A percentile compares a stretch with the other conserved stretches of the same genome.
Conservation (phyloP, 2,797 vertebrate species). For the Eulemur coronatus region DNA sequence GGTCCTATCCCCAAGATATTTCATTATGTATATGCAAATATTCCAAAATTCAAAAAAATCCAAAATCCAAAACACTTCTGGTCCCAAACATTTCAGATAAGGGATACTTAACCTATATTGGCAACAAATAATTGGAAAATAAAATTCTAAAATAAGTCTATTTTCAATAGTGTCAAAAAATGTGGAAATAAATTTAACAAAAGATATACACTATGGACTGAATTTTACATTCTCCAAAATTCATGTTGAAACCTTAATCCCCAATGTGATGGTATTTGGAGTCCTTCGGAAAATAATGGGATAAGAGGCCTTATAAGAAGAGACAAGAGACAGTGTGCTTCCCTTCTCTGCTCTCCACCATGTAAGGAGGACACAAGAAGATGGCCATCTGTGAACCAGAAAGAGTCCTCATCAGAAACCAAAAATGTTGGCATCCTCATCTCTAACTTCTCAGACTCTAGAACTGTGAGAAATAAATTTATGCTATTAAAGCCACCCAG, state of each 20-base stretch:
- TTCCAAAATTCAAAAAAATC: not conserved
- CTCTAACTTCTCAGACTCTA: not conserved
- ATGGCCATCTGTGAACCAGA: not conserved
- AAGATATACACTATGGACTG: not conserved
- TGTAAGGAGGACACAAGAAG: not conserved
- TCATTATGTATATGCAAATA: not conserved
- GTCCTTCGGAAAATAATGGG: not conserved
- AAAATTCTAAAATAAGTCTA: slow-evolving; percentile 24
- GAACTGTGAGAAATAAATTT: not conserved
- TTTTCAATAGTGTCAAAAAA: not conserved
- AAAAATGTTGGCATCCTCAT: not conserved
- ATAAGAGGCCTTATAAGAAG: not conserved
- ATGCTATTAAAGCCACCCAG: not conserved
- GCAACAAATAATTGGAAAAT: slow-evolving; percentile 22
- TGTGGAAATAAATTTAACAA: slow-evolving; percentile 6
- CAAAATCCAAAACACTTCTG: not conserved
- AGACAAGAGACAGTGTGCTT: not conserved
- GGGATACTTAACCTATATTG: not conserved
- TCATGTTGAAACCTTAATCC: not conserved
- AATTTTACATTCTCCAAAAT: not conserved
- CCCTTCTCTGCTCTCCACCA: not conserved
- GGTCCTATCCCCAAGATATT: not conserved
- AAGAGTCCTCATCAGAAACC: not conserved
- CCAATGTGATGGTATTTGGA: not conserved
- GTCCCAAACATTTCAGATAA: not conserved